phyloP scores from a whole-genome alignment of 2,113 vertebrate genomes.

The Jaculus jaculus region DNA sequence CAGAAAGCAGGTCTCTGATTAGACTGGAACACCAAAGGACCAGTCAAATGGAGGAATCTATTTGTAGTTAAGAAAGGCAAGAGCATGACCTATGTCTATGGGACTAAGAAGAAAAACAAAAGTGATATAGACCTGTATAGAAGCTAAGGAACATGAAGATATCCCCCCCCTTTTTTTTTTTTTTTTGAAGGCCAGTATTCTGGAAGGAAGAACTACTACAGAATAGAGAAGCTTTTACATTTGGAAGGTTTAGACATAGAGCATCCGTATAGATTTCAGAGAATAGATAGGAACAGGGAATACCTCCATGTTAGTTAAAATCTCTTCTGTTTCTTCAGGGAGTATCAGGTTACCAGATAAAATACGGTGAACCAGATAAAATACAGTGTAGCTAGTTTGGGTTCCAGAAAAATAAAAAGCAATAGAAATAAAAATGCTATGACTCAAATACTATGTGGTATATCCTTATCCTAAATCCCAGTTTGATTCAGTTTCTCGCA shows the following conservation, averaged over 20 bases:
- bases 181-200: background rate
- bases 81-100: background rate
- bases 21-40: background rate
- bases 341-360: background rate
- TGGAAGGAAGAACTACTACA: background rate
- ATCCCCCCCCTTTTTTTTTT: background rate
- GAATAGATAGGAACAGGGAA: background rate
- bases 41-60: background rate
- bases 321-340: background rate
- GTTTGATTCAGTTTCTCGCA: background rate
- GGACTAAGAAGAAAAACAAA: background rate
- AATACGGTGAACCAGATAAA: background rate
- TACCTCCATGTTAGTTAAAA: background rate
- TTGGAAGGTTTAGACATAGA: background rate
- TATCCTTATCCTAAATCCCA: background rate
- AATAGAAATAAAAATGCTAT: background rate
- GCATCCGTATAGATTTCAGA: background rate
- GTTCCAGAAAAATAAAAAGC: background rate
- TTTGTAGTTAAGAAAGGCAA: background rate
- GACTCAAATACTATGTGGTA: background rate
- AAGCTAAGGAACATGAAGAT: background rate
- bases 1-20: background rate
- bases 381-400: background rate
- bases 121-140: background rate
- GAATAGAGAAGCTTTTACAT: background rate